Evolutionary conservation across 2,113 vertebrate species (phyloP).

Genomic region (Conger conger): DNA sequence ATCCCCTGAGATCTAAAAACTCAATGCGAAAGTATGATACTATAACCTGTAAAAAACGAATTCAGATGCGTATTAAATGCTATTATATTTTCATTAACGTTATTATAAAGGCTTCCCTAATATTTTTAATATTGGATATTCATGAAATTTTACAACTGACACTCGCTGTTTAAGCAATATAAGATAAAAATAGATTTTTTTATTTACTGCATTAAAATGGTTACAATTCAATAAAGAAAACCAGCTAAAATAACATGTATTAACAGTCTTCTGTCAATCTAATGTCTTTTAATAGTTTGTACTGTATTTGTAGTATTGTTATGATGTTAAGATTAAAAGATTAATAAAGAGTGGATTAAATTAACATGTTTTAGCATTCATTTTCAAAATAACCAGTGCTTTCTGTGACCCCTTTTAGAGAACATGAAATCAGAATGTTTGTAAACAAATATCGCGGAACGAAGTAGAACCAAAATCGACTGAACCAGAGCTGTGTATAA

Average conservation of each 20-base stretch:
- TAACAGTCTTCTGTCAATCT: neutral
- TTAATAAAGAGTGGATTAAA: neutral
- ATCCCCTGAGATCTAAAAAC: neutral
- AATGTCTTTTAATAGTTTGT: neutral
- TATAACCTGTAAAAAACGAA: no score
- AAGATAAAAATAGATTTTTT: no score
- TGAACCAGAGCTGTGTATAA: no score
- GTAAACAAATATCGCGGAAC: no score
- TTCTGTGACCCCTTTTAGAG: neutral
- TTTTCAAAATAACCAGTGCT: neutral
- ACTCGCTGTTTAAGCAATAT: no score
- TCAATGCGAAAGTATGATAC: no score
- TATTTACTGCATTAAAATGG: neutral
- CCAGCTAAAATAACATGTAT: neutral
- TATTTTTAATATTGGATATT: neutral
- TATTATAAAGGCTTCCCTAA: neutral
- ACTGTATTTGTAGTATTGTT: neutral
- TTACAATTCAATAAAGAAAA: neutral
- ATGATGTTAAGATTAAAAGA: neutral
- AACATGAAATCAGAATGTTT: no score
- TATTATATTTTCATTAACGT: neutral
- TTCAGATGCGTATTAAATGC: neutral
- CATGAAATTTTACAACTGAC: neutral
- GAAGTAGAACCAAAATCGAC: no score
- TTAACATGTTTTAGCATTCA: neutral